A percentile compares a stretch with the other conserved stretches of the same genome.
Evolutionary conservation across 2,888 invertebrate species (phyloP).

Genomic region (Leucoma salicis): DNA sequence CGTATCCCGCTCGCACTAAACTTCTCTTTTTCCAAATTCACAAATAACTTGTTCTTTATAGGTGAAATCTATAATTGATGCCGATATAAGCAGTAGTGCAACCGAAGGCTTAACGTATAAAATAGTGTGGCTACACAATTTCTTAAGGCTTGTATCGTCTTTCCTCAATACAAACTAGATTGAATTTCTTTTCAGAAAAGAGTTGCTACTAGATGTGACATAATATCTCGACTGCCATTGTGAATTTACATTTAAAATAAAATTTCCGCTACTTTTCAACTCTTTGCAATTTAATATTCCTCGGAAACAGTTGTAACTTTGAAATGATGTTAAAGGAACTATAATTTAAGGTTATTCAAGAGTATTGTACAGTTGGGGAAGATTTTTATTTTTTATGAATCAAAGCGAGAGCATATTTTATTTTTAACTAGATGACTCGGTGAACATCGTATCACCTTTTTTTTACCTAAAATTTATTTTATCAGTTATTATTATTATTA

Average conservation of each 20-base stretch:
- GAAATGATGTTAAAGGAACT: slow-evolving; percentile 12
- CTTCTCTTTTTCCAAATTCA: too few relatives aligned
- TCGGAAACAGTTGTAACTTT: slow-evolving; percentile 16
- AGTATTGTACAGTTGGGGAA: background rate
- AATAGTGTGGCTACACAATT: too few relatives aligned
- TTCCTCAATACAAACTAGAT: too few relatives aligned
- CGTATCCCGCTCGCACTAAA: too few relatives aligned
- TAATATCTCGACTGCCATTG: slow-evolving; percentile 25
- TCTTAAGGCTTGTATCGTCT: too few relatives aligned
- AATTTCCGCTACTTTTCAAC: slow-evolving; percentile 15
- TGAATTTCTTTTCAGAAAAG: slow-evolving; percentile 18
- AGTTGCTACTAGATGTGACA: slow-evolving; percentile 24
- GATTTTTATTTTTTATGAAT: background rate
- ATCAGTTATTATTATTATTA: too few relatives aligned
- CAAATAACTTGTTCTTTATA: too few relatives aligned
- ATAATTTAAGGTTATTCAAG: slow-evolving; percentile 3
- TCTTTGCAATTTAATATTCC: slow-evolving; percentile 20
- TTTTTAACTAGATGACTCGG: slow-evolving; percentile 5
- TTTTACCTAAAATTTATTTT: too few relatives aligned
- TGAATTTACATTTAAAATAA: slow-evolving; percentile 26
- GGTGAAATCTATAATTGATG: too few relatives aligned
- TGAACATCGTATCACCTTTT: too few relatives aligned
- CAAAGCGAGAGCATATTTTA: background rate
- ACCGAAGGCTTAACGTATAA: too few relatives aligned
- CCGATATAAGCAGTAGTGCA: too few relatives aligned